A percentile compares a stretch with the other conserved stretches of the same genome.
Conservation (phyloP, 2,797 vertebrate species). For the Centropyge bicolor region DNA sequence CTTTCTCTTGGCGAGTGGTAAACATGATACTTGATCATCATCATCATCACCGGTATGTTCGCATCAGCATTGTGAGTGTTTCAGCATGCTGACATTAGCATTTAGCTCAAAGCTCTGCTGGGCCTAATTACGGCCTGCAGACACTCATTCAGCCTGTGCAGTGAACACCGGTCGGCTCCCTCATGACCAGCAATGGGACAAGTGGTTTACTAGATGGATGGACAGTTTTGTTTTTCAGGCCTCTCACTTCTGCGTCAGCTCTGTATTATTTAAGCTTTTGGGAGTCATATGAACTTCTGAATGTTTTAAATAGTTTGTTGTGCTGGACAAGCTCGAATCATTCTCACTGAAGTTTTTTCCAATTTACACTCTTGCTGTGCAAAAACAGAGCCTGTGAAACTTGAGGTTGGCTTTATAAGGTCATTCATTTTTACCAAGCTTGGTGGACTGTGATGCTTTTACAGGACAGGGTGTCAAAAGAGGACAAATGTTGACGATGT, state of each 20-base stretch:
- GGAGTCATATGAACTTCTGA: background rate
- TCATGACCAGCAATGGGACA: background rate
- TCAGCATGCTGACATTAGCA: background rate
- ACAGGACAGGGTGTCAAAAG: background rate
- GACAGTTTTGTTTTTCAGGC: no score
- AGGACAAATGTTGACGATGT: background rate
- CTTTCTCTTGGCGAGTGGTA: background rate
- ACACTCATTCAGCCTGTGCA: background rate
- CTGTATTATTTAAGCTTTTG: background rate
- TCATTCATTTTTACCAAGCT: background rate
- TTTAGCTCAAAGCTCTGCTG: background rate
- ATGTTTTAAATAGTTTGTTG: background rate
- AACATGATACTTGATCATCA: background rate
- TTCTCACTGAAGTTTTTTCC: background rate
- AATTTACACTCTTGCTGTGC: background rate
- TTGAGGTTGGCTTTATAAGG: background rate
- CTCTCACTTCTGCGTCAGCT: no score
- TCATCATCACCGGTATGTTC: background rate
- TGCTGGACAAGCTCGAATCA: background rate
- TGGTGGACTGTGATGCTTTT: no score
- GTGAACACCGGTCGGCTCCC: background rate
- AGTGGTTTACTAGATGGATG: background rate
- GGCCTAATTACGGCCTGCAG: background rate
- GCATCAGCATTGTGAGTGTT: no score
- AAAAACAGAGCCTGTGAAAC: background rate